These are phyloP conservation scores for Drosophila lacertosa DNA, from an alignment of 1,140 invertebrate genomes.

Conservation along the genomic window DNA sequence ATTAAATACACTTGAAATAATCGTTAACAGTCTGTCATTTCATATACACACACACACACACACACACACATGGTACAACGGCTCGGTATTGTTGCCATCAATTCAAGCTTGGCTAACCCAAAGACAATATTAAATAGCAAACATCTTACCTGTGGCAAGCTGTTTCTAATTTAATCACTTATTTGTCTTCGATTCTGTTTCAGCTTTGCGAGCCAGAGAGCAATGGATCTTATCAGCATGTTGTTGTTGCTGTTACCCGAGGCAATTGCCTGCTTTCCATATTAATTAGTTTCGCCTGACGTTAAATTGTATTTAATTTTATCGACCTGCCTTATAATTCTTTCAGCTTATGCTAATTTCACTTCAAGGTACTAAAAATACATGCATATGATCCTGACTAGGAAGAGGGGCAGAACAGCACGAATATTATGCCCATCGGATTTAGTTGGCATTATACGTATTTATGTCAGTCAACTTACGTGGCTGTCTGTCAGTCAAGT, in stretches of 20 bases:
- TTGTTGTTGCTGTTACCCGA: background rate
- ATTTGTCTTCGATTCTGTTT: constrained; percentile 50
- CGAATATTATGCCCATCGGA: background rate
- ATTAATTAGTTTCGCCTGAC: constrained; percentile 52
- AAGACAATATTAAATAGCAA: constrained; percentile 31
- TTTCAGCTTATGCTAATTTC: constrained; percentile 19
- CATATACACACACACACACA: constrained; percentile 3
- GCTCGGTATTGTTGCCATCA: constrained; percentile 28
- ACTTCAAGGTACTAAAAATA: constrained; percentile 7
- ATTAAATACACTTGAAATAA: constrained; percentile 67
- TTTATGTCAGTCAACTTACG: background rate
- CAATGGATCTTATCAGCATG: constrained; percentile 1
- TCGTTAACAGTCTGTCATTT: constrained; percentile 29
- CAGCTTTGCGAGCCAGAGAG: background rate
- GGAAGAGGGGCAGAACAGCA: background rate
- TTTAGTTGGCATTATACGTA: background rate
- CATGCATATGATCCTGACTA: background rate
- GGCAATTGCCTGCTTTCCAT: constrained; percentile 19
- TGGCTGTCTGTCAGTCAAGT: background rate
- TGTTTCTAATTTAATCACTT: constrained; percentile 44
- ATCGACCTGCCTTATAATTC: background rate
- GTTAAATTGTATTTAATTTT: background rate
- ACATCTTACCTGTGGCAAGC: constrained; percentile 31
- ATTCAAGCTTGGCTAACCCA: constrained; percentile 37
- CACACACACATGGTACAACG: background rate